Base-by-base conservation (phyloP, 2,888 invertebrate species). In the Leucophora obtusa region DNA sequence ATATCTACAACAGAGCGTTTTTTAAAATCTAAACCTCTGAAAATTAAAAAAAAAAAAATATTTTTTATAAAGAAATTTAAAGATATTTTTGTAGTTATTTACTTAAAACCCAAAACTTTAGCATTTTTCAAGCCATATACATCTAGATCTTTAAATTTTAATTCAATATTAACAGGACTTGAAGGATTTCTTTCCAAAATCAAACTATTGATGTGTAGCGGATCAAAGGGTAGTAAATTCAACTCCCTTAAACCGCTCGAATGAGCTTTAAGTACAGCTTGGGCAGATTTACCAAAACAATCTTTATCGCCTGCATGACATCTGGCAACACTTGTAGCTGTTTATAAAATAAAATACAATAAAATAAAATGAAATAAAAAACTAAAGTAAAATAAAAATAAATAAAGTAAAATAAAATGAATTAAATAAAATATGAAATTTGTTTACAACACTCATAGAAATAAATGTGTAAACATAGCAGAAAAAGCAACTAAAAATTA, bases 161-260 rank as follows among this genome's bases (percentile, higher is more conserved):
- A 75, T 65, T 88, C 87, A 15, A 90, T 76, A 81, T 83, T 89
- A 1, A 90, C 88, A 0, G 90, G 87, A 83, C 90, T 89, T 4
- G 83, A 82, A 1, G 85, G 82, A 75, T 87, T 87, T 71, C 85
- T 87, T 2, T 83, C 84, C 38, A 90, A 74, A 5, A 72, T 62
- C 17, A 90, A 83, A 58, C 80, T 84, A 8, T 86, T 88, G 0
- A 90, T 82, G 8, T 81, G 85, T 60, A 90, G 78, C 0, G 90
- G 90, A 85, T 90, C 90, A 47, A 89, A 78, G 1, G 85, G 81
- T 2, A 85, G 69, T 1, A 90, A 58, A 24, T 87, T 86, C 0
- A 90, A 43, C 43, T 84, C 85, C n/a, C 82, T 85, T 33, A 87
- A 79, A 10, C 90, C 90, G 1, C 78, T 83, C 0, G 72, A 84